Evolutionary conservation across 2,888 invertebrate genomes (phyloP).

Genomic region (Drosophila antonietae): DNA sequence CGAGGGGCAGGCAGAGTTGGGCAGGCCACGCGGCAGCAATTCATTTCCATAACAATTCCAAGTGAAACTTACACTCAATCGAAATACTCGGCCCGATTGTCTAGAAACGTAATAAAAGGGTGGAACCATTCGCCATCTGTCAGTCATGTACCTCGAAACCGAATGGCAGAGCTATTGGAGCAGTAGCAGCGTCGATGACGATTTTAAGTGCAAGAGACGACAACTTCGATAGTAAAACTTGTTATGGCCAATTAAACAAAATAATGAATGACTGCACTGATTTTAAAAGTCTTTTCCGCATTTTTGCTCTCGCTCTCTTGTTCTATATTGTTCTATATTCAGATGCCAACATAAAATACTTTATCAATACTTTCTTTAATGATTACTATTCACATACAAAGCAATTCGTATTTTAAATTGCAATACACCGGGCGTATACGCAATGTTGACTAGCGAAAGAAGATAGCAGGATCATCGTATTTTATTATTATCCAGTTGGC

Average conservation of each 20-base stretch:
- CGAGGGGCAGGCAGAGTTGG: too few species aligned
- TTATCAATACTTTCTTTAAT: neutral
- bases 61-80: conserved; percentile 25
- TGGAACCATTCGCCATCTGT: conserved; percentile 30
- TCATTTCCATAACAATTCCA: conserved; percentile 48
- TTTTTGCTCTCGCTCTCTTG: neutral
- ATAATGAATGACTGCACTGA: conserved; percentile 65
- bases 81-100: conserved; percentile 25
- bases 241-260: conserved; percentile 80
- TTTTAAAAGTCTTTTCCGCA: conserved; percentile 40
- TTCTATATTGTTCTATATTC: neutral
- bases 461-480: conserved; percentile 6
- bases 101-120: conserved; percentile 36
- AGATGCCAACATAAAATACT: neutral
- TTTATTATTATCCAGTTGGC: conserved; percentile 6
- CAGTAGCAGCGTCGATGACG: conserved; percentile 16
- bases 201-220: conserved; percentile 22
- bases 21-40: conserved; percentile 40
- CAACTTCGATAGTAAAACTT: conserved; percentile 69
- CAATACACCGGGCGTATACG: conserved; percentile 43
- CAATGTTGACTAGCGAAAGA: neutral
- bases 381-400: too few species aligned
- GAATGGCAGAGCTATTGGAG: conserved; percentile 18
- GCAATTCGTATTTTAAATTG: neutral
- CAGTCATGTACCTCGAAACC: conserved; percentile 8